Conservation (phyloP, 2,888 invertebrate genomes). For the Archaeoteleia sp. region DNA sequence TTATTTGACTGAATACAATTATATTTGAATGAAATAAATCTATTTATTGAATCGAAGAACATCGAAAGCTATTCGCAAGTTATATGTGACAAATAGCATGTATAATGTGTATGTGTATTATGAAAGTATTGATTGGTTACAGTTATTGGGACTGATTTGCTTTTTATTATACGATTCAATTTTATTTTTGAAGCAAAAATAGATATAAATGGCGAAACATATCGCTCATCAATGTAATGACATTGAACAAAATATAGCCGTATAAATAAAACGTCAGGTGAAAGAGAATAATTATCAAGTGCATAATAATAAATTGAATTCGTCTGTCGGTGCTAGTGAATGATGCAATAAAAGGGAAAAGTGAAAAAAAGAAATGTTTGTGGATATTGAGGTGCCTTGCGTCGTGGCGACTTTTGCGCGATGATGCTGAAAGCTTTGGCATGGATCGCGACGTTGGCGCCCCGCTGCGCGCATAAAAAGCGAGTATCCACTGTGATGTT, state of each 20-base stretch:
- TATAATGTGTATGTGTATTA: no score
- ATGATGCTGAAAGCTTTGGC: constrained; percentile 9
- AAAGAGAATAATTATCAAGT: constrained; percentile 28
- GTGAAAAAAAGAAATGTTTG: constrained; percentile 4
- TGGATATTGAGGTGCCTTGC: constrained; percentile 13
- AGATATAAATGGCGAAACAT: constrained; percentile 29
- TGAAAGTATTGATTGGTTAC: no score
- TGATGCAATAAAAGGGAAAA: constrained; percentile 18
- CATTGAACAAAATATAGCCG: constrained; percentile 29
- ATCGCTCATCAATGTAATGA: constrained; percentile 23
- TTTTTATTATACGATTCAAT: constrained; percentile 14
- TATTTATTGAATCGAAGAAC: no score
- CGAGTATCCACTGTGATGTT: constrained; percentile 9
- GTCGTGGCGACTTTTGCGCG: constrained; percentile 14
- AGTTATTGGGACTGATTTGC: no score
- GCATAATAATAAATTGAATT: constrained; percentile 35
- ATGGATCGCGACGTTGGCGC: constrained; percentile 9
- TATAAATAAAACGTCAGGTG: constrained; percentile 19
- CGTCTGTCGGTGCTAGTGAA: constrained; percentile 25
- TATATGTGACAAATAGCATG: no score
- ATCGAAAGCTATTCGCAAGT: no score
- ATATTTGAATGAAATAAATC: no score
- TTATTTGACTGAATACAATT: no score
- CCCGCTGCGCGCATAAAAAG: constrained; percentile 23
- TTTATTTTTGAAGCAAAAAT: constrained; percentile 29